Evolutionary conservation across 2,888 invertebrate species (phyloP).

Genomic region (Eledone cirrhosa): DNA sequence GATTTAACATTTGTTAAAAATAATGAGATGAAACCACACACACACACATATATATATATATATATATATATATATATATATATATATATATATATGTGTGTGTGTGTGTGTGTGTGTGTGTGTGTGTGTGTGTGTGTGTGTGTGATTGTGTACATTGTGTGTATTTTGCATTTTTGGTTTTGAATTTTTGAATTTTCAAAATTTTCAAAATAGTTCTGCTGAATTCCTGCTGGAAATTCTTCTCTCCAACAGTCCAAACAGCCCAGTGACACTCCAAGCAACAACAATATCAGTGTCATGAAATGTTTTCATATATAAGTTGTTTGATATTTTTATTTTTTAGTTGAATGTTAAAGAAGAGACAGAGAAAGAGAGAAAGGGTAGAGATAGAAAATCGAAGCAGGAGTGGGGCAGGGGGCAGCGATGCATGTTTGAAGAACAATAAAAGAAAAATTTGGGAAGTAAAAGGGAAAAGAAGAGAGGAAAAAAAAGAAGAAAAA

Average conservation of each 20-base stretch:
- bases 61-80: slow-evolving; percentile 20
- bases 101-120: too few species aligned
- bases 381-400: background rate
- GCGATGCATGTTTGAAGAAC: too few species aligned
- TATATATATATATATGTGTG: background rate
- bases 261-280: too few species aligned
- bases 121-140: background rate
- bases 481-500: too few species aligned
- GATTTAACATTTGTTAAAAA: slow-evolving; percentile 11
- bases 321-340: background rate
- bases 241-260: too few species aligned
- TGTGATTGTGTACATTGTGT: background rate
- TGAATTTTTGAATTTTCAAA: background rate
- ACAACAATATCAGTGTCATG: too few species aligned
- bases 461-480: too few species aligned
- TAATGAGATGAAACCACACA: background rate
- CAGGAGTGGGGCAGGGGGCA: too few species aligned
- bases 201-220: background rate
- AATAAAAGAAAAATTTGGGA: too few species aligned
- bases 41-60: slow-evolving; percentile 1
- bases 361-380: background rate
- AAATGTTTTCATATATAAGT: background rate
- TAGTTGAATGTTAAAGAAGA: background rate
- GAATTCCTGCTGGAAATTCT: too few species aligned
- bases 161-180: background rate